Evolutionary conservation across 2,888 invertebrate species (phyloP).

Genomic region (Eucera pruinosa): DNA sequence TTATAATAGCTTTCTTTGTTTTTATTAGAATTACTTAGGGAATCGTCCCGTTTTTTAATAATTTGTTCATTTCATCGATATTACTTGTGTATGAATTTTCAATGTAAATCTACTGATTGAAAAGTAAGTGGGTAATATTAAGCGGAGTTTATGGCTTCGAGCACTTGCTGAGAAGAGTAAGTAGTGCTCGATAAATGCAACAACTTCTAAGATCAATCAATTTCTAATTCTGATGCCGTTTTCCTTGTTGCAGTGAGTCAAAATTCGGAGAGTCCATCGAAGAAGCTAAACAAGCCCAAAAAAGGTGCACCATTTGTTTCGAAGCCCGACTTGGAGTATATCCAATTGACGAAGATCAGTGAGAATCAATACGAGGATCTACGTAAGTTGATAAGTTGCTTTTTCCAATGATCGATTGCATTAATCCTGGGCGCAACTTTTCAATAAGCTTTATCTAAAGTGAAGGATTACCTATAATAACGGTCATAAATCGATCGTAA

Average conservation of each 20-base stretch:
- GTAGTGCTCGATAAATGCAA: no score
- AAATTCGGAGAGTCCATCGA: slow-evolving; percentile 19
- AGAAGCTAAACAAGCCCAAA: slow-evolving; percentile 37
- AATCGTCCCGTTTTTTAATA: no score
- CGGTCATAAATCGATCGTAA: neutral
- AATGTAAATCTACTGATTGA: no score
- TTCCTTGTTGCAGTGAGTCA: slow-evolving; percentile 56
- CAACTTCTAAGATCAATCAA: no score
- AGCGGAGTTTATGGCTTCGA: no score
- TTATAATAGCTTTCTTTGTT: no score
- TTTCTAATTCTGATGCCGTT: no score
- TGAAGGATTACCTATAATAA: neutral
- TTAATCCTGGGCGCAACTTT: neutral
- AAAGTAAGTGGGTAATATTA: no score
- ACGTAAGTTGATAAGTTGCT: slow-evolving; percentile 73
- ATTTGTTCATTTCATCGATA: no score
- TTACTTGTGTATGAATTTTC: no score
- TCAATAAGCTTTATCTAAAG: neutral
- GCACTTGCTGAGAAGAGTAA: no score
- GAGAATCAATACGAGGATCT: slow-evolving; percentile 85
- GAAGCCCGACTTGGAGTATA: slow-evolving; percentile 84
- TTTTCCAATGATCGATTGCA: neutral
- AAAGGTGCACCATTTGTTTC: slow-evolving; percentile 65
- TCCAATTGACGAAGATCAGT: slow-evolving; percentile 87
- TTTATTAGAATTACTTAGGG: no score